Evolutionary conservation across 2,113 vertebrate genomes (phyloP).

Genomic region (Mastomys coucha): DNA sequence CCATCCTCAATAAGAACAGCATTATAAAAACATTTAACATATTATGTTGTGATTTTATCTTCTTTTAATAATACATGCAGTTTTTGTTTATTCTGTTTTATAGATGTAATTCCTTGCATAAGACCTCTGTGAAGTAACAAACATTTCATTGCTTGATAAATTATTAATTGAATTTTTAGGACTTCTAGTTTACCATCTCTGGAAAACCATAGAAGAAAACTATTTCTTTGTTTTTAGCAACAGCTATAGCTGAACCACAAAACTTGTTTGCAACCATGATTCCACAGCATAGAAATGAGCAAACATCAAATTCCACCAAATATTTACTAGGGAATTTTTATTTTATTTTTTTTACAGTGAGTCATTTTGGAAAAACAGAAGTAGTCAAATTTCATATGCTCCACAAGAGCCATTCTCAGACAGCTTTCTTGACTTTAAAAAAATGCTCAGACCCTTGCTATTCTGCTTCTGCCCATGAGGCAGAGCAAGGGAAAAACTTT

Average conservation of each 20-base stretch:
- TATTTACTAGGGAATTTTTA: constrained; percentile 15
- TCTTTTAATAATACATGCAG: neutral
- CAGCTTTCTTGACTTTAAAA: constrained; percentile 1
- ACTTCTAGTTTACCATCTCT: neutral
- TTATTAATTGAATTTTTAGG: constrained; percentile 1
- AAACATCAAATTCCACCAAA: constrained; percentile 22
- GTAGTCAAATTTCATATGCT: constrained; percentile 2
- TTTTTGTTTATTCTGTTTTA: neutral
- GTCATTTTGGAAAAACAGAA: constrained; percentile 23
- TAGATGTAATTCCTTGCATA: neutral
- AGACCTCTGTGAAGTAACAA: neutral
- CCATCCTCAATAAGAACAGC: neutral
- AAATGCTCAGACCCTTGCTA: neutral
- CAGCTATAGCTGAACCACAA: neutral
- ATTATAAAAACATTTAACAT: neutral
- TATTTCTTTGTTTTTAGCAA: constrained; percentile 46
- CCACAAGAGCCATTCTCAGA: neutral
- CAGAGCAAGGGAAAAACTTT: neutral
- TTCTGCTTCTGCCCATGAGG: neutral
- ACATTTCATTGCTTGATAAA: neutral
- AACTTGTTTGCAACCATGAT: constrained; percentile 17
- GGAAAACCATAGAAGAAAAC: neutral
- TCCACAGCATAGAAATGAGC: neutral
- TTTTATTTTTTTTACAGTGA: constrained; percentile 16
- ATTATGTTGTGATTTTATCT: constrained; percentile 16